Evolutionary conservation across 2,113 vertebrate genomes (phyloP).

Genomic region (Oryzias celebensis): DNA sequence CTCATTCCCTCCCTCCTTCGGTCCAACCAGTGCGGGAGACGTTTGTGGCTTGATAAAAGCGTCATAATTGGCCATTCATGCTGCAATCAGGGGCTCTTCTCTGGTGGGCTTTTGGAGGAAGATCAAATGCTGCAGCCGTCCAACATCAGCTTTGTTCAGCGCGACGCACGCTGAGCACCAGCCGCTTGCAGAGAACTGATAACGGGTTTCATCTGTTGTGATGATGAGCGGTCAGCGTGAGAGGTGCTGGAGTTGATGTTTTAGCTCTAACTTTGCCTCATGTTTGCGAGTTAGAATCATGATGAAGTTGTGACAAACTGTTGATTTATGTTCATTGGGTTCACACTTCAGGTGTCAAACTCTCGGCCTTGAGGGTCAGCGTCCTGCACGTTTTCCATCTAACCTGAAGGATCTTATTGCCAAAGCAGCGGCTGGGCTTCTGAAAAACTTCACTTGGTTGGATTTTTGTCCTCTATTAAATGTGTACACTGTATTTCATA

Average conservation of each 20-base stretch:
- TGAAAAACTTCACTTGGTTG: no score
- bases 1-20: slow-evolving; percentile 20
- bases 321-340: no score
- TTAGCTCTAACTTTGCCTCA: no score
- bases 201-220: slow-evolving; percentile 48
- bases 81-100: slow-evolving; percentile 59
- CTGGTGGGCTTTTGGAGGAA: slow-evolving; percentile 22
- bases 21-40: slow-evolving; percentile 12
- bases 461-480: no score
- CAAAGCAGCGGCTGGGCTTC: no score
- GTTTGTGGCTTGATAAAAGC: slow-evolving; percentile 36
- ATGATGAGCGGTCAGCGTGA: slow-evolving; percentile 31
- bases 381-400: no score
- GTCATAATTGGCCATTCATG: slow-evolving; percentile 54
- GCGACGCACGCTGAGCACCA: slow-evolving; percentile 13
- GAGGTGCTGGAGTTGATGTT: slow-evolving; percentile 20
- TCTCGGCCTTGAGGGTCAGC: no score
- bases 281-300: slow-evolving; percentile 1
- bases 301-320: no score
- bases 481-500: no score
- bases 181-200: slow-evolving; percentile 35
- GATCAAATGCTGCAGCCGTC: slow-evolving; percentile 15
- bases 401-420: no score
- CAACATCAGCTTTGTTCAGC: slow-evolving; percentile 26
- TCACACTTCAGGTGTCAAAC: no score